A percentile compares a stretch with the other conserved stretches of the same genome.
Conservation (phyloP, 2,113 vertebrate species). For the Galbula dea region DNA sequence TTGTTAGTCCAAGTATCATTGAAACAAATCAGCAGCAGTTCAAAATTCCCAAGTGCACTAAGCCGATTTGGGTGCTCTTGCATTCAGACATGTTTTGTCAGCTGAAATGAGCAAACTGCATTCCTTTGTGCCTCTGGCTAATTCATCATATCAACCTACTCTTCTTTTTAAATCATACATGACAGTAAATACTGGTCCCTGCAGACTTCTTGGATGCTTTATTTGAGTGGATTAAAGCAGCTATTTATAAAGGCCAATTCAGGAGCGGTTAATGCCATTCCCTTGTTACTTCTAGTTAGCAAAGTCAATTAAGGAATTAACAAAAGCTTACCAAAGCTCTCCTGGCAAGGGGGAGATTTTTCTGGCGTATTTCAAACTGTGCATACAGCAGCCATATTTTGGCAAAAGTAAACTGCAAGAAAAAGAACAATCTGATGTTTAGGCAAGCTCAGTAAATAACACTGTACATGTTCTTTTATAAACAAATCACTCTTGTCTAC, state of each 20-base stretch:
- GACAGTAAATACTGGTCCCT: not conserved
- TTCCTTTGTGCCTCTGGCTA: not conserved
- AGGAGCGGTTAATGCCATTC: not conserved
- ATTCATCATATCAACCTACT: not conserved
- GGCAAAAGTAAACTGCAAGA: conserved; percentile 91
- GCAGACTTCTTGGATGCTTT: not conserved
- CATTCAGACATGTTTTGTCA: not conserved
- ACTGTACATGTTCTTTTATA: not conserved
- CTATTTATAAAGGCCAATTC: not conserved
- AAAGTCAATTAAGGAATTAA: conserved; percentile 2
- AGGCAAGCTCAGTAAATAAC: not conserved
- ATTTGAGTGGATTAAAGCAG: conserved; percentile 35
- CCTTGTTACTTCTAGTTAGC: not conserved
- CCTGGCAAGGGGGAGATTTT: conserved; percentile 88
- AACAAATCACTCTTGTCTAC: not conserved
- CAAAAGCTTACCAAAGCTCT: conserved; percentile 85
- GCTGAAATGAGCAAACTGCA: not conserved
- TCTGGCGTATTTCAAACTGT: conserved; percentile 97
- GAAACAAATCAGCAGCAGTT: not conserved
- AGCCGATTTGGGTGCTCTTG: not conserved
- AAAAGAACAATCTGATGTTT: not conserved
- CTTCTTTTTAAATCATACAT: not conserved
- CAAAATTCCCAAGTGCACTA: not conserved
- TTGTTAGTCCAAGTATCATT: not conserved
- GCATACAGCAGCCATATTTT: conserved; percentile 95